Evolutionary conservation across 2,113 vertebrate genomes (phyloP).

Genomic region (Aegotheles bennettii): DNA sequence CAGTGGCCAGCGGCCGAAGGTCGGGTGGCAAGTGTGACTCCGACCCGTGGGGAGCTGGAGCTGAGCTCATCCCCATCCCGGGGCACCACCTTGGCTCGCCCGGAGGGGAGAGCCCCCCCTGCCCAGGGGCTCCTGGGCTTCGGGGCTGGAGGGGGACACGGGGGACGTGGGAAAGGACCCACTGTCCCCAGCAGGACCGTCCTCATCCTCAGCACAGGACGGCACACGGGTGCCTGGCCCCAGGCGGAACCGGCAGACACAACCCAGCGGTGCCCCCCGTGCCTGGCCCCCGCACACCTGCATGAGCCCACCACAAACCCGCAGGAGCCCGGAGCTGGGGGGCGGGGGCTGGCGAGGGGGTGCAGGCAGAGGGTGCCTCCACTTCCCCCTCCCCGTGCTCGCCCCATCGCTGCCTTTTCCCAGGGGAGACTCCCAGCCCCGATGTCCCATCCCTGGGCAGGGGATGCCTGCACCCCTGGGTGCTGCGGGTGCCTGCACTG

Average conservation of each 20-base stretch:
- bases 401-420: neutral
- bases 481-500: too few relatives aligned
- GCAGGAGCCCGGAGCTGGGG: neutral
- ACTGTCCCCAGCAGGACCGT: rapidly evolving
- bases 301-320: neutral
- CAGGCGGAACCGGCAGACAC: neutral
- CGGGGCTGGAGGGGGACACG: neutral
- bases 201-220: neutral
- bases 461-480: neutral
- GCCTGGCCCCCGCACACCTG: rapidly evolving
- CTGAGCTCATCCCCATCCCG: neutral
- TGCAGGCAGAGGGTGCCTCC: rapidly evolving
- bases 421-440: neutral
- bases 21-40: too few relatives aligned
- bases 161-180: neutral
- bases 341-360: rapidly evolving
- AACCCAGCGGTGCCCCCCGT: rapidly evolving
- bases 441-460: neutral
- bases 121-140: rapidly evolving
- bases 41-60: neutral
- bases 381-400: neutral
- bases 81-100: neutral
- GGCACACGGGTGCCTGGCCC: neutral
- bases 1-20: neutral
- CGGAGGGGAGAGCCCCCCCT: rapidly evolving